Evolutionary conservation across 2,797 vertebrate genomes (phyloP), one percentile per base, ranked within the genome.

Genomic region (Gallinago solitaria): DNA sequence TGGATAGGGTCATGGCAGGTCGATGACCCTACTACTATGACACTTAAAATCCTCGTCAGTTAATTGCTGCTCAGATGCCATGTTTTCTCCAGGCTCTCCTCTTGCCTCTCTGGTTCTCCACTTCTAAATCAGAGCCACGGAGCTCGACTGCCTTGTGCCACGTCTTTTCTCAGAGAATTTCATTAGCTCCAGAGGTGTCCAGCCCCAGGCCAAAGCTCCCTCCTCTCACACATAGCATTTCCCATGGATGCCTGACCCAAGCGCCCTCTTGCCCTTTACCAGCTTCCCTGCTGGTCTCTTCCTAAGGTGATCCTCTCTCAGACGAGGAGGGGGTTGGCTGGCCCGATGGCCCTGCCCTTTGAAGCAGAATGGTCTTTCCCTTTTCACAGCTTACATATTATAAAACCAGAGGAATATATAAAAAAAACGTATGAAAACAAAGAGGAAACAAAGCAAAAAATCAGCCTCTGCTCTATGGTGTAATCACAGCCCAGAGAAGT

Each of bases 211-310:
- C 54, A 65, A 45, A 41, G 7, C 59, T 73, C 13, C 23, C 14
- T 87, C 17, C 39, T 37, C 41, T 51, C 6, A 1, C 8, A 35
- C 24, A 9, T 11, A 13, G 37, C 1, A 0, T 33, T 77, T n/a
- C 24, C 27, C 24, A 4, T 24, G 35, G 17, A 18, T 1, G 0
- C 56, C 59, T 53, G 37, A 32, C 23, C 23, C 30, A 83, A 43
- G 15, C 9, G 11, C 8, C 16, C 30, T 89, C 12, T 81, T 23
- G 9, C 70, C 70, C 37, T 67, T 43, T 54, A 27, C 21, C 47
- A 85, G 5, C 27, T 70, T 80, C 43, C 17, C 51, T 64, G 11
- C 33, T 59, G 8, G 8, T 54, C 25, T 71, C 37, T 32, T 84
- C 30, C 28, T 41, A 14, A 71, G 18, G 16, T 2, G 12, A 33